Percentiles rank a stretch among this genome's conserved stretches.
Conservation (phyloP, 2,113 vertebrate genomes). For the Lethenteron reissneri region DNA sequence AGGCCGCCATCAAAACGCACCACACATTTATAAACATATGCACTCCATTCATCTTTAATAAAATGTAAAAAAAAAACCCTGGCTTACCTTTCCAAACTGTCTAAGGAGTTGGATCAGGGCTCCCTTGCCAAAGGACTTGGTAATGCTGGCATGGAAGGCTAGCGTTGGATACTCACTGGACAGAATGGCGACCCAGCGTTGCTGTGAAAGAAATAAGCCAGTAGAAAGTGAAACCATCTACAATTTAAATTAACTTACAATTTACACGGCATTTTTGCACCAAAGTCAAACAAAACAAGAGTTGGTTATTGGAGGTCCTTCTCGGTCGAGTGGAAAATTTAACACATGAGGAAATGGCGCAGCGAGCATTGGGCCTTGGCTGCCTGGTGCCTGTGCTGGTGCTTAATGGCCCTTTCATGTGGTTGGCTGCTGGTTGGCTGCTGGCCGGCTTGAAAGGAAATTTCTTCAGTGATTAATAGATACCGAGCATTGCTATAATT, state of each 20-base stretch:
- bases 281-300: not conserved
- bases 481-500: too few species aligned
- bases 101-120: slow-evolving; percentile 85
- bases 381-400: too few species aligned
- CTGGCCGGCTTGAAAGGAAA: too few species aligned
- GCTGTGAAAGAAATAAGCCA: slow-evolving; percentile 25
- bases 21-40: not conserved
- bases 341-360: too few species aligned
- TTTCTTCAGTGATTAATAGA: too few species aligned
- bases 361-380: too few species aligned
- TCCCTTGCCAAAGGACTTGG: slow-evolving; percentile 89
- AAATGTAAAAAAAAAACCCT: too few species aligned
- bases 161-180: slow-evolving; percentile 80
- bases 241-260: not conserved
- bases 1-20: not conserved
- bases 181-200: slow-evolving; percentile 73
- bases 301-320: not conserved
- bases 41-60: not conserved
- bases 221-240: not conserved
- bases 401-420: too few species aligned
- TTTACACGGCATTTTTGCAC: not conserved
- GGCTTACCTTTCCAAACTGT: slow-evolving; percentile 82
- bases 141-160: slow-evolving; percentile 89
- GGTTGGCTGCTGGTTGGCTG: too few species aligned
- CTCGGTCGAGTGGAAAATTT: not conserved